These are phyloP conservation scores for Phyllotreta striolata DNA, from an alignment of 2,888 invertebrate genomes.

Conservation along the genomic window DNA sequence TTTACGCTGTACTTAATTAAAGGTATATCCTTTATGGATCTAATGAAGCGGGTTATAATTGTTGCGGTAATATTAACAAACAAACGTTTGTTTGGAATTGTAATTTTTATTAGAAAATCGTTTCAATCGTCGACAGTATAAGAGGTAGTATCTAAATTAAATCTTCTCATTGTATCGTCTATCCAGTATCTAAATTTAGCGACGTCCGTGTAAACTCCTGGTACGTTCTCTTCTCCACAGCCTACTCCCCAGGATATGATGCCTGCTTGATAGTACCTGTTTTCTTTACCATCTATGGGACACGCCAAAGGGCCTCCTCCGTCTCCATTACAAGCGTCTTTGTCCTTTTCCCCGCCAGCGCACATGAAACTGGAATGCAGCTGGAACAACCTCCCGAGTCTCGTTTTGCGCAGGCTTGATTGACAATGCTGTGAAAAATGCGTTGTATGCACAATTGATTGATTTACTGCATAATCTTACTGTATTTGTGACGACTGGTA, in stretches of 20 bases:
- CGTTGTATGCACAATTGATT: constrained; percentile 53
- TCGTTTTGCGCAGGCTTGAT: constrained; percentile 61
- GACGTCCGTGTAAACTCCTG: constrained; percentile 80
- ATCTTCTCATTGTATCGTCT: constrained; percentile 64
- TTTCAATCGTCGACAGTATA: constrained; percentile 49
- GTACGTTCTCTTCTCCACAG: constrained; percentile 72
- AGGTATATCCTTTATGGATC: no score
- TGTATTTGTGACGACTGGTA: constrained; percentile 70
- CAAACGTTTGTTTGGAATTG: no score
- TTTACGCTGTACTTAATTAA: no score
- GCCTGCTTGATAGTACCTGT: constrained; percentile 69
- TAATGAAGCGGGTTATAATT: no score
- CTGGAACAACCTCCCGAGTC: constrained; percentile 71
- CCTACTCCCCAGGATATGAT: constrained; percentile 87
- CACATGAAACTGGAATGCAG: constrained; percentile 77
- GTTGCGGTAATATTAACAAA: no score
- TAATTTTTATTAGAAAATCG: constrained; percentile 60
- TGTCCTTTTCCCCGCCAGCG: constrained; percentile 76
- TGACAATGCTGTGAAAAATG: not conserved
- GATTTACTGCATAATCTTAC: constrained; percentile 62
- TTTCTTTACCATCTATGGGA: constrained; percentile 64
- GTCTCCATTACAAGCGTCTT: constrained; percentile 83
- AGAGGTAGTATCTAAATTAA: constrained; percentile 7
- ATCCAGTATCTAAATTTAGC: constrained; percentile 72
- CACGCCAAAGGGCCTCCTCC: constrained; percentile 82